Conservation (phyloP, 2,797 vertebrate genomes). For the Propithecus deckenii region DNA sequence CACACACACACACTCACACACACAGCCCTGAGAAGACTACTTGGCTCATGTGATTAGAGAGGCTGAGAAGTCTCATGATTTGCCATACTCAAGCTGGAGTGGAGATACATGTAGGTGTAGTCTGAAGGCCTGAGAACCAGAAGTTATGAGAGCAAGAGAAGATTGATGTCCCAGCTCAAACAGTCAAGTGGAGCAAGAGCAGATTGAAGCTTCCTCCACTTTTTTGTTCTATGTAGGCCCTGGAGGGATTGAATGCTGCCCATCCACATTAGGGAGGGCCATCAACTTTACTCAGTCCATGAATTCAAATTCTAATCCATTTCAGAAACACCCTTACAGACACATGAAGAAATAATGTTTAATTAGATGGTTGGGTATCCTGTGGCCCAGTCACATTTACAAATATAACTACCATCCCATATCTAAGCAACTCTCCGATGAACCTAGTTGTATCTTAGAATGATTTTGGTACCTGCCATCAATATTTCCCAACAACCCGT, state of each 20-base stretch:
- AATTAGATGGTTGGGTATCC: neutral
- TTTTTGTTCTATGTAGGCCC: neutral
- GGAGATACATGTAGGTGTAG: neutral
- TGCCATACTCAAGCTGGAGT: neutral
- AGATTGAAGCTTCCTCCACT: neutral
- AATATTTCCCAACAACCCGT: neutral
- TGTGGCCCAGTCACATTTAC: rapidly evolving
- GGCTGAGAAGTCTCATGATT: neutral
- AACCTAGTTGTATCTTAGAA: too few species aligned
- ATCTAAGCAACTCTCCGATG: neutral
- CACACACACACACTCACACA: neutral
- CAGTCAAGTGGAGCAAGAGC: neutral
- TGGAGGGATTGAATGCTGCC: too few species aligned
- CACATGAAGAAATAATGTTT: neutral
- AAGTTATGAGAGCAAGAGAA: neutral
- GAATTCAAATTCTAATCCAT: neutral
- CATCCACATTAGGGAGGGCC: too few species aligned
- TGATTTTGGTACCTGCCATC: neutral
- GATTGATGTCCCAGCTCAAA: neutral
- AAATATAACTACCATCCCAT: neutral
- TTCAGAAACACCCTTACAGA: neutral
- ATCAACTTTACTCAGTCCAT: neutral
- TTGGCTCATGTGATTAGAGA: neutral
- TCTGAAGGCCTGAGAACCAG: neutral
- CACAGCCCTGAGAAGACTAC: neutral